phyloP scores from a whole-genome alignment of 2,888 invertebrate species.

The Leptinotarsa haldemani region DNA sequence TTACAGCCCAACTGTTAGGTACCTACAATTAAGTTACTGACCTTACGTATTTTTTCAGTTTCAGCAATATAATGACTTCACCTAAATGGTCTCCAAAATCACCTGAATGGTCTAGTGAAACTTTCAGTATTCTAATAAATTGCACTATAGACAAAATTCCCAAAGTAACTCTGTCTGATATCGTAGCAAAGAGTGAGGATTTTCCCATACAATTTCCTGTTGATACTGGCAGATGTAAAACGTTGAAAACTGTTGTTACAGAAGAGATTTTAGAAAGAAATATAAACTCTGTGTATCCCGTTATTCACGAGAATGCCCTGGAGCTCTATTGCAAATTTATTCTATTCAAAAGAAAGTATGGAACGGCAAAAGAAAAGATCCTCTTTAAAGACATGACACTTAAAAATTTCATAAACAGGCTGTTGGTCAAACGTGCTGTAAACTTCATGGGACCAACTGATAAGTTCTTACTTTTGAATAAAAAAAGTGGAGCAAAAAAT shows the following conservation, averaged over 20 bases:
- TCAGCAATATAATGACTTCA: conserved; percentile 32
- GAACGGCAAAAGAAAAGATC: conserved; percentile 51
- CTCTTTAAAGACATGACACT: conserved; percentile 63
- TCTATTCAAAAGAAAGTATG: conserved; percentile 69
- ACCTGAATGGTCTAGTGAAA: conserved; percentile 47
- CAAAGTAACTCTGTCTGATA: conserved; percentile 47
- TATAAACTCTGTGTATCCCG: conserved; percentile 74
- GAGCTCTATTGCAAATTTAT: conserved; percentile 74
- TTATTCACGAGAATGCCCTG: conserved; percentile 76
- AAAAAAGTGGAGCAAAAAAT: conserved; percentile 65
- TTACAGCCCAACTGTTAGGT: too few species aligned
- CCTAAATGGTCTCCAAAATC: conserved; percentile 43
- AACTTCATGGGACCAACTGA: conserved; percentile 62
- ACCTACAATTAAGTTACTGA: too few species aligned
- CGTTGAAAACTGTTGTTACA: conserved; percentile 45
- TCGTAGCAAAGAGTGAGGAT: conserved; percentile 62
- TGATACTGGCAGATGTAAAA: conserved; percentile 58
- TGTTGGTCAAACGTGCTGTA: conserved; percentile 68
- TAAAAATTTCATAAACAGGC: conserved; percentile 67
- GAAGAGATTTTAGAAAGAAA: conserved; percentile 60
- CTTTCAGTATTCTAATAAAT: conserved; percentile 30
- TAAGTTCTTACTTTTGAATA: conserved; percentile 55
- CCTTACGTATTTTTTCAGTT: background rate
- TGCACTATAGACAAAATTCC: conserved; percentile 3
- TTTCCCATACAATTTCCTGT: conserved; percentile 65